Evolutionary conservation across 2,113 vertebrate genomes (phyloP).

Genomic region (Psettodes erumei): DNA sequence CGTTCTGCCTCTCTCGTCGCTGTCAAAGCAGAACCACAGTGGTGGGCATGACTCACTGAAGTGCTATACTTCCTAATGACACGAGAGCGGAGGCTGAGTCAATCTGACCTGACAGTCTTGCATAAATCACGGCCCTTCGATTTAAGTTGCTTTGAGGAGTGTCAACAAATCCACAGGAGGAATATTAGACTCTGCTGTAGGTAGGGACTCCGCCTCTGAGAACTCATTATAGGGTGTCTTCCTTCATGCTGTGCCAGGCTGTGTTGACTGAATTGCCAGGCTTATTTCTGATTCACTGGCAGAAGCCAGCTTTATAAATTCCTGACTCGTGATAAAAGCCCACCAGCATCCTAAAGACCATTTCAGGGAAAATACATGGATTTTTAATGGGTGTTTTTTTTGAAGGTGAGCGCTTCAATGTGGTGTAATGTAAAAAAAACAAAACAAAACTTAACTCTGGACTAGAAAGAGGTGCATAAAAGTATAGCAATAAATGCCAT

Average conservation of each 20-base stretch:
- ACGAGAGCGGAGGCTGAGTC: constrained; percentile 73
- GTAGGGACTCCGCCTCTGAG: constrained; percentile 69
- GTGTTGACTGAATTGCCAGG: constrained; percentile 58
- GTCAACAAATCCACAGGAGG: constrained; percentile 77
- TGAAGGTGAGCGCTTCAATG: constrained; percentile 1
- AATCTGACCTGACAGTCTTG: constrained; percentile 78
- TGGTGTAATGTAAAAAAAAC: constrained; percentile 14
- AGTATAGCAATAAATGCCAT: constrained; percentile 43
- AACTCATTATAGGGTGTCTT: constrained; percentile 70
- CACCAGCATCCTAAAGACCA: constrained; percentile 29
- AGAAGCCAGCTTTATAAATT: constrained; percentile 50
- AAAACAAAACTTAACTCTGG: background rate
- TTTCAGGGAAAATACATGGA: constrained; percentile 36
- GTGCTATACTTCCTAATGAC: constrained; percentile 77
- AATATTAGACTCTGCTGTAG: constrained; percentile 72
- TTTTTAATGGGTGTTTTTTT: constrained; percentile 37
- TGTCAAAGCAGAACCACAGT: constrained; percentile 70
- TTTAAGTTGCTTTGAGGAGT: constrained; percentile 79
- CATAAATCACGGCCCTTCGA: constrained; percentile 74
- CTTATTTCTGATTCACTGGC: constrained; percentile 63
- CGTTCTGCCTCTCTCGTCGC: constrained; percentile 64
- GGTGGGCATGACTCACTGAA: constrained; percentile 76
- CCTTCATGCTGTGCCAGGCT: constrained; percentile 66
- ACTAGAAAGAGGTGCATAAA: constrained; percentile 7
- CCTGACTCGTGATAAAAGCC: constrained; percentile 46